phyloP scores from a whole-genome alignment of 2,113 vertebrate species.

The Halichoeres trimaculatus region DNA sequence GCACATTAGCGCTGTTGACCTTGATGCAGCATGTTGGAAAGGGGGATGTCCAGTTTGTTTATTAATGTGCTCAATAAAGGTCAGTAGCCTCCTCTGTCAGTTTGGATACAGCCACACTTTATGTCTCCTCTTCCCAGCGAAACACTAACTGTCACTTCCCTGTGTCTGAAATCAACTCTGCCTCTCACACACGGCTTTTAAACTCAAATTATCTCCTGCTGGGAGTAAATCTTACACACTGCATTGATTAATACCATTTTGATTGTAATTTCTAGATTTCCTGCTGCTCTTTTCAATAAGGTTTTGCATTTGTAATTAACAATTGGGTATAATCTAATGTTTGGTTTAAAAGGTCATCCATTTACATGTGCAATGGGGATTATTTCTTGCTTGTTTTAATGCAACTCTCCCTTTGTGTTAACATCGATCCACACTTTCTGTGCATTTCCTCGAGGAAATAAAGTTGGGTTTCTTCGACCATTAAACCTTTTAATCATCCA shows the following conservation, averaged over 20 bases:
- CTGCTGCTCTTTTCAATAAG: background rate
- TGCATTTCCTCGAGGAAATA: background rate
- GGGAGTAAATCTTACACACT: background rate
- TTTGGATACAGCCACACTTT: conserved; percentile 1
- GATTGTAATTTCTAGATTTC: background rate
- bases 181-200: background rate
- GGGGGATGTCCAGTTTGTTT: conserved; percentile 13
- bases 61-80: conserved; percentile 49
- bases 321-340: background rate
- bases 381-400: background rate
- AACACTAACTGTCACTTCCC: background rate
- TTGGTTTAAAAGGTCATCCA: background rate
- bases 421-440: background rate
- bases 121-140: background rate
- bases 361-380: background rate
- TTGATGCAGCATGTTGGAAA: conserved; percentile 37
- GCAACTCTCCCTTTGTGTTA: background rate
- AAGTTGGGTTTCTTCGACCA: background rate
- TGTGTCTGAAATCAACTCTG: conserved; percentile 1
- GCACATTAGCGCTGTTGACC: conserved; percentile 26
- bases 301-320: background rate
- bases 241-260: background rate
- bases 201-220: conserved; percentile 5
- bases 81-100: conserved; percentile 21
- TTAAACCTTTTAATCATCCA: conserved; percentile 12